A percentile compares a stretch with the other conserved stretches of the same genome.
Conservation (phyloP, 2,888 invertebrate species). For the Pollenia labialis region DNA sequence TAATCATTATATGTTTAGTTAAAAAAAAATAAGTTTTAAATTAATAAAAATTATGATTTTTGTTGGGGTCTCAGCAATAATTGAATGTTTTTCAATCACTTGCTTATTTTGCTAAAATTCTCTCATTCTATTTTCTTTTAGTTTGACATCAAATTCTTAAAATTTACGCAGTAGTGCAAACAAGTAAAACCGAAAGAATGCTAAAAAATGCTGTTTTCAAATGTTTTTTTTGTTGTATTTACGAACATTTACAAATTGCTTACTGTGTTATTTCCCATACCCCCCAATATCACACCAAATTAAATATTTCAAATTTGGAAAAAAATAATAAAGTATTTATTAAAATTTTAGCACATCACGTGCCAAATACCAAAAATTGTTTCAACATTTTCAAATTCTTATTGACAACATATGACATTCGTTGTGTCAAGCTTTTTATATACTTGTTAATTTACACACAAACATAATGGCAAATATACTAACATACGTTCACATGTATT, state of each 20-base stretch:
- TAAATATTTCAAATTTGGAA: slow-evolving; percentile 28
- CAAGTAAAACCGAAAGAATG: too few species aligned
- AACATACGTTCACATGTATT: background rate
- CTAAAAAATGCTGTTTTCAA: background rate
- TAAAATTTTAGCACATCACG: slow-evolving; percentile 71
- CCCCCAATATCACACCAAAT: background rate
- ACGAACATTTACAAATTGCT: background rate
- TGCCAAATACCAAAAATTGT: slow-evolving; percentile 71
- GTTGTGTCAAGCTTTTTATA: slow-evolving; percentile 59
- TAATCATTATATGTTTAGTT: too few species aligned
- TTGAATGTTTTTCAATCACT: too few species aligned
- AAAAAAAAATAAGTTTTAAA: too few species aligned
- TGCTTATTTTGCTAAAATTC: too few species aligned
- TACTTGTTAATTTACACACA: slow-evolving; percentile 21
- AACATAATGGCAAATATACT: background rate
- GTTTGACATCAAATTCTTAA: too few species aligned
- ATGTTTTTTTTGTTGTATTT: too few species aligned
- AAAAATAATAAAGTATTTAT: slow-evolving; percentile 49
- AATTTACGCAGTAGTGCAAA: too few species aligned
- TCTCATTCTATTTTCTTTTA: too few species aligned
- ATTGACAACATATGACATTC: slow-evolving; percentile 70
- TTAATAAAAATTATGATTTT: too few species aligned
- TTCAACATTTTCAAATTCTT: slow-evolving; percentile 71
- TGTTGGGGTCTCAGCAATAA: too few species aligned
- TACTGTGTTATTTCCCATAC: background rate